Conservation (phyloP, 2,113 vertebrate species). For the Crypturellus undulatus region DNA sequence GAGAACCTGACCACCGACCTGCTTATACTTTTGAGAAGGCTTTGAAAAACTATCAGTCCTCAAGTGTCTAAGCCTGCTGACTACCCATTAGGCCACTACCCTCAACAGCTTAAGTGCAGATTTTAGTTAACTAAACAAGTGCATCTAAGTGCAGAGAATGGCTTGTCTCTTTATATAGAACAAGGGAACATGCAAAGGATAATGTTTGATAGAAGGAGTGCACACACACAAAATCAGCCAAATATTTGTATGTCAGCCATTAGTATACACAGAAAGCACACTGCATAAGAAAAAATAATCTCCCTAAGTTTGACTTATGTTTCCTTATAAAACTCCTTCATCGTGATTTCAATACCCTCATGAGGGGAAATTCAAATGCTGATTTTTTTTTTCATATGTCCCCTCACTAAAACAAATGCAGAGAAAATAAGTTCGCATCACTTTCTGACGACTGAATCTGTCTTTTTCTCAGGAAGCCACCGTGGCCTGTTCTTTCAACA, state of each 20-base stretch:
- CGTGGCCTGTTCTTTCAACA: background rate
- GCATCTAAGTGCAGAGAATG: background rate
- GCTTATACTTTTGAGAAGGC: background rate
- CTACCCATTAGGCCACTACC: background rate
- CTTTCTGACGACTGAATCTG: background rate
- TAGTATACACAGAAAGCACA: background rate
- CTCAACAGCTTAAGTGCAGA: background rate
- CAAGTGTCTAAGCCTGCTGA: background rate
- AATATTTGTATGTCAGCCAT: accelerated
- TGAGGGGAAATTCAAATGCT: background rate
- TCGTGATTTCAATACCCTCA: background rate
- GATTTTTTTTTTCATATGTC: background rate
- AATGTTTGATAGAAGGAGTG: background rate
- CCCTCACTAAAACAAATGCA: background rate
- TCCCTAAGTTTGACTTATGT: background rate
- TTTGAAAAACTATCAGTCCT: background rate
- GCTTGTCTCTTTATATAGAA: background rate
- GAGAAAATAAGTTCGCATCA: background rate
- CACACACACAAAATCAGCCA: background rate
- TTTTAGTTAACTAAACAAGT: background rate
- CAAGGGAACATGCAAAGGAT: background rate
- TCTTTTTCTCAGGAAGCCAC: background rate
- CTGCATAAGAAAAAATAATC: background rate
- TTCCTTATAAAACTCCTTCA: background rate
- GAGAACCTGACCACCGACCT: background rate